phyloP scores from a whole-genome alignment of 1,140 invertebrate species.

The Brevipalpus yothersi region DNA sequence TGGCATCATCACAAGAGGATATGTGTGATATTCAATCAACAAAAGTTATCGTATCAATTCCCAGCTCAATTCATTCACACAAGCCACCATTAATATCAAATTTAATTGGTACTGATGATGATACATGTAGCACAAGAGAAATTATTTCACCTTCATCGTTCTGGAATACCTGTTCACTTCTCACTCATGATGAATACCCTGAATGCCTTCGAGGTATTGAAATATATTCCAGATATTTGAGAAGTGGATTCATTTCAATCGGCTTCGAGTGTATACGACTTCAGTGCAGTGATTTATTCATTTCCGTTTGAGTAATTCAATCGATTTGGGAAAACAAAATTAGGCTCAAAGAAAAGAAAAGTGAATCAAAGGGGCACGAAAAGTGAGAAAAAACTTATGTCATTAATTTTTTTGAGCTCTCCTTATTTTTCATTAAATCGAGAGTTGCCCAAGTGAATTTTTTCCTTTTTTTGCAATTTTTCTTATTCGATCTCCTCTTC shows the following conservation, averaged over 20 bases:
- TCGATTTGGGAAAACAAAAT: too few species aligned
- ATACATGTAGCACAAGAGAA: not conserved
- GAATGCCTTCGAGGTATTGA: conserved; percentile 1
- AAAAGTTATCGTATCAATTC: conserved; percentile 3
- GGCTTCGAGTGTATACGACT: conserved; percentile 8
- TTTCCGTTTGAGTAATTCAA: not conserved
- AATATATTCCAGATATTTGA: conserved; percentile 8
- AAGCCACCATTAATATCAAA: not conserved
- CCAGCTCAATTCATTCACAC: conserved; percentile 7
- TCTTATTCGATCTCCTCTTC: too few species aligned
- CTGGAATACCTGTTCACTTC: not conserved
- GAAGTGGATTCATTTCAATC: conserved; percentile 4
- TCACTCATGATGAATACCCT: not conserved
- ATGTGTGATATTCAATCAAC: not conserved
- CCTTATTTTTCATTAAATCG: too few species aligned
- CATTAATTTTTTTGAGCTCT: too few species aligned
- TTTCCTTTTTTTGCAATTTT: too few species aligned
- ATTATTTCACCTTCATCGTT: not conserved
- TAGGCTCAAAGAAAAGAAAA: too few species aligned
- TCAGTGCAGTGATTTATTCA: not conserved
- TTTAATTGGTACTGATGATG: not conserved
- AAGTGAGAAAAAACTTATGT: too few species aligned
- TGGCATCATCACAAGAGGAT: not conserved
- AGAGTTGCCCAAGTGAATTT: too few species aligned
- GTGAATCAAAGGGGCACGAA: too few species aligned